Percentiles rank a stretch among this genome's conserved stretches.
Conservation (phyloP, 2,113 vertebrate genomes). For the Neolamprologus longior region DNA sequence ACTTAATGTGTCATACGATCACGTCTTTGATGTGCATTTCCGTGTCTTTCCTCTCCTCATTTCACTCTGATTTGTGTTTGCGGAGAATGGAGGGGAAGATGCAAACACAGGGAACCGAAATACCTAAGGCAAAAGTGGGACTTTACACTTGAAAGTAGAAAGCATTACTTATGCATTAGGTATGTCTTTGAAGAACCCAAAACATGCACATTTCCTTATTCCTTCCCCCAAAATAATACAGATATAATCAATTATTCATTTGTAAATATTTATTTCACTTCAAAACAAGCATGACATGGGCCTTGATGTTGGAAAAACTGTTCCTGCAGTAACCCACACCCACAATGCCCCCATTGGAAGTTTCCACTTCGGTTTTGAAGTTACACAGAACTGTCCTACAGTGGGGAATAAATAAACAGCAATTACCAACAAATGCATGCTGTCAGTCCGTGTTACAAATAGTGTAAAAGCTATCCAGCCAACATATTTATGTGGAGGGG, state of each 20-base stretch:
- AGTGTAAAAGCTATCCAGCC: not conserved
- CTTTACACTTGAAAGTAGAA: slow-evolving; percentile 68
- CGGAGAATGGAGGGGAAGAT: slow-evolving; percentile 36
- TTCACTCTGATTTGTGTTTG: slow-evolving; percentile 50
- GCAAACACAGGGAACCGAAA: slow-evolving; percentile 38
- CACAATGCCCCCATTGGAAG: slow-evolving; percentile 13
- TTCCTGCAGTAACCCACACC: slow-evolving; percentile 11
- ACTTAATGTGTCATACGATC: slow-evolving; percentile 14
- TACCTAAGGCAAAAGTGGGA: slow-evolving; percentile 63
- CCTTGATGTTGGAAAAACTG: slow-evolving; percentile 53
- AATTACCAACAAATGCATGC: not conserved
- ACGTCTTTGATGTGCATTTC: slow-evolving; percentile 34
- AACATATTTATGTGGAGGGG: not conserved
- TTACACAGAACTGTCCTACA: not conserved
- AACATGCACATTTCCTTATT: slow-evolving; percentile 47
- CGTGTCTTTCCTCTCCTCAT: not conserved
- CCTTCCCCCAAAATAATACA: slow-evolving; percentile 53
- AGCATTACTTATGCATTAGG: slow-evolving; percentile 68
- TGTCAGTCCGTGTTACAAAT: not conserved
- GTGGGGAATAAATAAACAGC: not conserved
- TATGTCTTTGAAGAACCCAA: slow-evolving; percentile 65
- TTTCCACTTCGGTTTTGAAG: slow-evolving; percentile 34
- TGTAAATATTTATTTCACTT: slow-evolving; percentile 66
- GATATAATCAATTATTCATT: slow-evolving; percentile 70
- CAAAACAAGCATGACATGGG: slow-evolving; percentile 47